Evolutionary conservation across 2,797 vertebrate genomes (phyloP).

Genomic region (Lepus oiostolus): DNA sequence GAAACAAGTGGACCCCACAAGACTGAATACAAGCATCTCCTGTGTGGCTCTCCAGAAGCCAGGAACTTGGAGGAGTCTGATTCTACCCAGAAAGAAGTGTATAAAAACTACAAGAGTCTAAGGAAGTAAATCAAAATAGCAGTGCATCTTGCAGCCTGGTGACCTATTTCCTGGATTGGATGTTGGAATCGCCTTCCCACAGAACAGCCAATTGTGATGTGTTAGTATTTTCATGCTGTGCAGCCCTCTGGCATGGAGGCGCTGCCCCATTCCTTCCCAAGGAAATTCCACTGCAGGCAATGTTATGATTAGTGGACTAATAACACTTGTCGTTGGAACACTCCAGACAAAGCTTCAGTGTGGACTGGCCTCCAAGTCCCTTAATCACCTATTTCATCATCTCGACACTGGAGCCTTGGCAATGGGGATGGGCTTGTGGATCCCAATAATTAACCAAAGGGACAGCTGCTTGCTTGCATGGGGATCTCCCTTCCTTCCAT

Average conservation of each 20-base stretch:
- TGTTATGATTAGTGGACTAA: constrained; percentile 86
- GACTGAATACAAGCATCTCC: background rate
- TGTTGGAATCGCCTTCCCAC: constrained; percentile 80
- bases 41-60: constrained; percentile 38
- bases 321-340: constrained; percentile 85
- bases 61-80: constrained; percentile 54
- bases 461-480: constrained; percentile 79
- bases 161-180: constrained; percentile 84
- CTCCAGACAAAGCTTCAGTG: constrained; percentile 84
- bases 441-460: constrained; percentile 82
- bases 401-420: constrained; percentile 82
- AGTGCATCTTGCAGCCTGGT: constrained; percentile 77
- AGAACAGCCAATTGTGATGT: constrained; percentile 83
- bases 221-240: constrained; percentile 78
- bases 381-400: constrained; percentile 87
- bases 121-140: constrained; percentile 82
- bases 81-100: constrained; percentile 61
- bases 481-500: constrained; percentile 82
- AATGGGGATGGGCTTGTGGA: constrained; percentile 79
- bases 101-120: constrained; percentile 63
- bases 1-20: constrained; percentile 41
- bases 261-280: constrained; percentile 84
- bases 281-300: constrained; percentile 86
- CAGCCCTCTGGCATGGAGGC: constrained; percentile 83
- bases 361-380: constrained; percentile 84